phyloP scores from a whole-genome alignment of 2,113 vertebrate species.

The Mandrillus leucophaeus region DNA sequence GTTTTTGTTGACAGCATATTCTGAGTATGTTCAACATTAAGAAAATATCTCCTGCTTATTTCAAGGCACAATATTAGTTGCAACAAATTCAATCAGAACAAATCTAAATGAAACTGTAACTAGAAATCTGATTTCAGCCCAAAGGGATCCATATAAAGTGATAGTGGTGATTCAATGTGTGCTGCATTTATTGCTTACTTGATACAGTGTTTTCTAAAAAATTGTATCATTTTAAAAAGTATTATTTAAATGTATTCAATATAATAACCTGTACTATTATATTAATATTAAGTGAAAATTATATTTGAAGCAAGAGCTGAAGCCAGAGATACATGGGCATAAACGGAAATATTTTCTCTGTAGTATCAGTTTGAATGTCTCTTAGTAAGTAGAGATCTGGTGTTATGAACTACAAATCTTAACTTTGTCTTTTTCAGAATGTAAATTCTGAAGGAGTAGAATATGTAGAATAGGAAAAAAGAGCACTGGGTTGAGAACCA shows the following conservation, averaged over 20 bases:
- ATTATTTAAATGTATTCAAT: background rate
- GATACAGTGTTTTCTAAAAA: background rate
- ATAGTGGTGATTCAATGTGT: background rate
- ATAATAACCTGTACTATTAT: background rate
- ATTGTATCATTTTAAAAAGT: background rate
- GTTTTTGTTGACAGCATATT: background rate
- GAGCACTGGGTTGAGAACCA: background rate
- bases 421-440: background rate
- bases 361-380: background rate
- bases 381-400: background rate
- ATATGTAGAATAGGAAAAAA: background rate
- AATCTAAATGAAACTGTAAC: background rate
- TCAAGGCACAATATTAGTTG: background rate
- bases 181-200: background rate
- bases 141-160: background rate
- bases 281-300: background rate
- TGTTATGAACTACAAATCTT: background rate
- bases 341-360: background rate
- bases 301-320: background rate
- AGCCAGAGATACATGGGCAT: background rate
- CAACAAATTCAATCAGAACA: background rate
- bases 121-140: background rate
- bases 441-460: background rate
- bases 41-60: background rate
- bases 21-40: background rate